Base-by-base conservation (phyloP, 2,797 vertebrate genomes). In the Potorous gilbertii region DNA sequence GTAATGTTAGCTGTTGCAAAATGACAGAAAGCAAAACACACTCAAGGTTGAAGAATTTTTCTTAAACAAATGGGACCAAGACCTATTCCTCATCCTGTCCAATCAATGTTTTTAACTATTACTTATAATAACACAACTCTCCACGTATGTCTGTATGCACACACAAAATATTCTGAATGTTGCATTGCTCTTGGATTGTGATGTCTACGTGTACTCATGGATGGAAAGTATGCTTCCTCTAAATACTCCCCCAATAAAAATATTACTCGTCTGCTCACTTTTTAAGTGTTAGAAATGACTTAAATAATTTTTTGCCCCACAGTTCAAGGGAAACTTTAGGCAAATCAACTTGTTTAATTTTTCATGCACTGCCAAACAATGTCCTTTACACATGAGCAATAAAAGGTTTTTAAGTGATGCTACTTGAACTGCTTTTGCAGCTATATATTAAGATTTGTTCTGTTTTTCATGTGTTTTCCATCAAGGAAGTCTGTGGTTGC, bases 401-500 rank as follows among this genome's bases (percentile, higher is more conserved):
- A 98, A 98, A 99, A 99, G 99, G 98, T 98, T 99, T 99, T 99
- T 98, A 98, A 99, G 99, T 98, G 99, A 99, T 99, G 99, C 98
- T 99, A 99, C 99, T 98, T 98, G 98, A 98, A 98, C 98, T 97
- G 98, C 98, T 98, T 98, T 98, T 99, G 96, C 96, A 98, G 98
- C 98, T 98, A 96, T 98, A 97, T 98, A 98, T 98, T 99, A 99
- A 98, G 98, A 99, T 99, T 98, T 98, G 98, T 98, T 98, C 98
- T 98, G 99, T 98, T 98, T 98, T 99, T 99, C 99, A 99, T 99
- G 99, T 99, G 99, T 99, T 99, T 99, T 99, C 99, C 99, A 99
- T 99, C 99, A 99, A 98, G 99, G 99, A 99, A 99, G 99, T 99
- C 99, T 99, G 99, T 99, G 99, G 99, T 99, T 99, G 99, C 99